These are phyloP conservation scores for Saturnia japonica DNA, from an alignment of 2,888 invertebrate genomes.

Conservation along the genomic window DNA sequence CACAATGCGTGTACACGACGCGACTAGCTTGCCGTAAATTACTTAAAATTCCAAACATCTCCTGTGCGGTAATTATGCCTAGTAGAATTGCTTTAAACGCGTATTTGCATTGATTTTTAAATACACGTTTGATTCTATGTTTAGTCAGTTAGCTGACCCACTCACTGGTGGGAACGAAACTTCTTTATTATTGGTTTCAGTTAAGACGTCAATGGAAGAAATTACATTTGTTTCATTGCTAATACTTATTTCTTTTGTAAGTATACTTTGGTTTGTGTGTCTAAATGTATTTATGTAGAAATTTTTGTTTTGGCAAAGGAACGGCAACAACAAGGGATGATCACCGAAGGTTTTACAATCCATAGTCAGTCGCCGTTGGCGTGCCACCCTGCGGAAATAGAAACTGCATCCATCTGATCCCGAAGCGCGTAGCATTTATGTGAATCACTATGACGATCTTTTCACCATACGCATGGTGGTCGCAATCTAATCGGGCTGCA, in stretches of 20 bases:
- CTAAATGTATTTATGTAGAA: not conserved
- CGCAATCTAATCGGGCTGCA: no score
- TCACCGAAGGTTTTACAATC: no score
- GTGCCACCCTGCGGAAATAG: no score
- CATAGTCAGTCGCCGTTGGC: no score
- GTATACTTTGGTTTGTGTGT: not conserved
- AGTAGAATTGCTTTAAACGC: not conserved
- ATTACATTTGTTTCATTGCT: not conserved
- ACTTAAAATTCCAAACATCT: constrained; percentile 5
- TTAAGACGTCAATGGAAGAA: not conserved
- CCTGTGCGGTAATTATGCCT: not conserved
- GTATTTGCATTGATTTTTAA: constrained; percentile 4
- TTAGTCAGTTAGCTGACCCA: not conserved
- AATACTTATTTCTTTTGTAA: not conserved
- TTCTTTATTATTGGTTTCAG: not conserved
- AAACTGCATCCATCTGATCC: no score
- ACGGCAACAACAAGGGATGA: not conserved
- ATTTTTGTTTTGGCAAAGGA: not conserved
- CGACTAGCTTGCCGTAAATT: not conserved
- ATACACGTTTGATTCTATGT: not conserved
- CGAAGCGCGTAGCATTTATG: no score
- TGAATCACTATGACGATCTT: no score
- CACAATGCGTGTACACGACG: constrained; percentile 19
- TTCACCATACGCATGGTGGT: no score
- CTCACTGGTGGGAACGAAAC: not conserved